Evolutionary conservation across 2,113 vertebrate genomes (phyloP).

Genomic region (Myocastor coypus): DNA sequence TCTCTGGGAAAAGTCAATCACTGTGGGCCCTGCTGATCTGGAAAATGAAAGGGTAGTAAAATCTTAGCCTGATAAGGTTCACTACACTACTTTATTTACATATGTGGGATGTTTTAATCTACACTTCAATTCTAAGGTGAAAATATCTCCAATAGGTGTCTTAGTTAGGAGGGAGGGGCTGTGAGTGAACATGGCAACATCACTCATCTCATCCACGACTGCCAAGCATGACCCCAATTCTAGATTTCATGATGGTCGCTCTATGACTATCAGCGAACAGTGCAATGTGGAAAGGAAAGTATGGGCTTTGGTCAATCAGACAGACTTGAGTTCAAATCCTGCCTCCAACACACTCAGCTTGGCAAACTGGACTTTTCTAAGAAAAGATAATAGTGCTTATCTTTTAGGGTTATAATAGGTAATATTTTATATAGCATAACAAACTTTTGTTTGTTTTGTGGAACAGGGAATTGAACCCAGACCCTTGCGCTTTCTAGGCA

Average conservation of each 20-base stretch:
- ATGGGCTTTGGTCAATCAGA: not conserved
- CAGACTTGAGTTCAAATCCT: slow-evolving; percentile 19
- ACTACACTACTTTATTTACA: slow-evolving; percentile 30
- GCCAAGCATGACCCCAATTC: slow-evolving; percentile 1
- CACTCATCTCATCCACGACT: not conserved
- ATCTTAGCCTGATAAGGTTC: not conserved
- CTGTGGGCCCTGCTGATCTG: not conserved
- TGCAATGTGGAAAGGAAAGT: not conserved
- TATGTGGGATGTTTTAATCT: not conserved
- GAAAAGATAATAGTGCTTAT: not conserved
- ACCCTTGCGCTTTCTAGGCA: too few species aligned
- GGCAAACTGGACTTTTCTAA: not conserved
- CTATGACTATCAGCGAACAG: slow-evolving; percentile 1
- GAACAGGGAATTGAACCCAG: too few species aligned
- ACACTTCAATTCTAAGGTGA: slow-evolving; percentile 7
- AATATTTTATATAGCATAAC: not conserved
- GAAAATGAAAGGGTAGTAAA: slow-evolving; percentile 28
- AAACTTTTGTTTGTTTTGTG: too few species aligned
- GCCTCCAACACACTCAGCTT: not conserved
- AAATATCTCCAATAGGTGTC: slow-evolving; percentile 7
- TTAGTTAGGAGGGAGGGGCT: not conserved
- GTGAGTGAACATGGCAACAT: not conserved
- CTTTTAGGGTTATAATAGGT: slow-evolving; percentile 9
- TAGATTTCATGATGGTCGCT: not conserved
- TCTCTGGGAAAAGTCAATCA: not conserved